Percentiles rank a stretch among this genome's conserved stretches.
Conservation (phyloP, 1,140 invertebrate species). For the Phymastichus coffea region DNA sequence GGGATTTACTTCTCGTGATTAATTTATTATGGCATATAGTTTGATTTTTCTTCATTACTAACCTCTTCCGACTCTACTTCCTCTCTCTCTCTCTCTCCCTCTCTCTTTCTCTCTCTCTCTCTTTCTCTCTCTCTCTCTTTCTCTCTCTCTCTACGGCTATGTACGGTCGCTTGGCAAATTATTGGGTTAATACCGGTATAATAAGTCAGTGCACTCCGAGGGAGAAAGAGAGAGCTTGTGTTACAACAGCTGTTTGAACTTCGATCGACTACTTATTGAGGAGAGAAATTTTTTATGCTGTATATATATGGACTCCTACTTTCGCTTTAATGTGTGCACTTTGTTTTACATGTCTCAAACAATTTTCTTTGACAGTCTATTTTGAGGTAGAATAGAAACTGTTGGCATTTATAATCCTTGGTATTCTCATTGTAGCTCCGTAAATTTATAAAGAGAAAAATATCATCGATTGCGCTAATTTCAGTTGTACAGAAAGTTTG, state of each 20-base stretch:
- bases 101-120: too few relatives aligned
- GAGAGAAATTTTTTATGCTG: too few relatives aligned
- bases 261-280: too few relatives aligned
- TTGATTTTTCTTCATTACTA: not conserved
- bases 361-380: not conserved
- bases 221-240: not conserved
- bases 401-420: not conserved
- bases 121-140: too few relatives aligned
- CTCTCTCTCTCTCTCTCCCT: too few relatives aligned
- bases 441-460: too few relatives aligned
- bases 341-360: not conserved
- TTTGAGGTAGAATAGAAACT: not conserved
- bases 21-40: constrained; percentile 12
- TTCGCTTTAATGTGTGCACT: not conserved
- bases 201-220: too few relatives aligned
- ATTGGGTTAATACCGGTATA: constrained; percentile 5
- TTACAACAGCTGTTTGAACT: not conserved
- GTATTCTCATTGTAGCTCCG: too few relatives aligned
- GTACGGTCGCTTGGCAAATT: constrained; percentile 9
- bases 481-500: too few relatives aligned
- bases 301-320: too few relatives aligned
- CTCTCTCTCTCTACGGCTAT: not conserved
- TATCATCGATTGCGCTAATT: too few relatives aligned
- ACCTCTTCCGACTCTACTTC: too few relatives aligned
- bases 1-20: constrained; percentile 27